Base-by-base conservation (phyloP, 2,797 vertebrate species). In the Malurus leucopterus region DNA sequence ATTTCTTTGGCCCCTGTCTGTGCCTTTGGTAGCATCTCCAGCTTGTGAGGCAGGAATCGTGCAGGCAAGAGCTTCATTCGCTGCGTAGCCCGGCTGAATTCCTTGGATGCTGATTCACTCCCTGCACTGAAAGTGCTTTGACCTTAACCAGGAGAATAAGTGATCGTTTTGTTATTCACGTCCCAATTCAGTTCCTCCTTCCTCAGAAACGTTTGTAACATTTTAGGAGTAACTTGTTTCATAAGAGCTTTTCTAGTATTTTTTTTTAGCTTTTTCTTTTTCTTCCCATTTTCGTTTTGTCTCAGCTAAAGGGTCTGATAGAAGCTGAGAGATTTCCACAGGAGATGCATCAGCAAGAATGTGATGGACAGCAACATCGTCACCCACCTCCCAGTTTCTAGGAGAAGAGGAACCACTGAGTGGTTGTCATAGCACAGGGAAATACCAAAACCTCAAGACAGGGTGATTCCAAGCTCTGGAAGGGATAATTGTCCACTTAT, bases 171-270 rank as follows among this genome's bases (percentile, higher is more conserved):
- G 6, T 83, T 93, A 59, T 44, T 87, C 69, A 69, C 1, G 0
- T 88, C 69, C 87, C 55, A 30, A 32, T 70, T 82, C 30, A 70
- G 65, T 87, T 91, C 79, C 76, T 83, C 5, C 4, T 89, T 86
- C 2, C 0, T 65, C 65, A 76, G 84, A 86, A 59, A 41, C 0
- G 0, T 41, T 75, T 77, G 51, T 43, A 80, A 16, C 1, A 1
- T 82, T 58, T 58, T 62, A 61, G 54, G 50, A 87, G 40, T 53
- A 46, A 34, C 43, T 68, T 0, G 0, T 91, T 86, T 87, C 77
- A 72, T 75, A 90, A 85, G n/a, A 69, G 32, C 55, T 81, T 78
- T 63, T 87, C 74, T 55, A 84, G 59, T 50, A 18, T 22, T 36
- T 80, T 82, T 50, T 49, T 18, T 16, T 22, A 21, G n/a, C 4